phyloP scores from a whole-genome alignment of 2,113 vertebrate species.

The Sebastes schlegelii region DNA sequence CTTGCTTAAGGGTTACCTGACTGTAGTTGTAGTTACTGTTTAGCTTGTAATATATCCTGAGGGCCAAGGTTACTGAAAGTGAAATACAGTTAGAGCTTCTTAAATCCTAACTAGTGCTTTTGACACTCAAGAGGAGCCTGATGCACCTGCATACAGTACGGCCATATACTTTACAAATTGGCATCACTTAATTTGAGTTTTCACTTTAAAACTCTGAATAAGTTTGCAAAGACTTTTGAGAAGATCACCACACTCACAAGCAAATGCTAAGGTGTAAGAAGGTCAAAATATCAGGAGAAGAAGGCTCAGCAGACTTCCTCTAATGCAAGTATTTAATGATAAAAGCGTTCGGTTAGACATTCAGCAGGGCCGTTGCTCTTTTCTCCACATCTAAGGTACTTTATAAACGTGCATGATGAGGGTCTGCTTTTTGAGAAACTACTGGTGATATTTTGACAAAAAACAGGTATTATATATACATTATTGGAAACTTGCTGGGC shows the following conservation, averaged over 20 bases:
- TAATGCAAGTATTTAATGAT: constrained; percentile 1
- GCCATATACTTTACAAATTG: neutral
- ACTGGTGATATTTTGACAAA: no score
- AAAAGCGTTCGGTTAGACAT: neutral
- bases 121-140: neutral
- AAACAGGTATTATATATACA: no score
- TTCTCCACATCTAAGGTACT: no score
- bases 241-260: neutral
- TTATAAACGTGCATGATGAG: no score
- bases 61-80: neutral
- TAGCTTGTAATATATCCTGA: neutral
- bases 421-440: no score
- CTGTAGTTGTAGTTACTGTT: neutral
- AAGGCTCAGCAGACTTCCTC: neutral
- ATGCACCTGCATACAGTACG: neutral
- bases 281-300: neutral
- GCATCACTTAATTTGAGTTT: neutral
- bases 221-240: neutral
- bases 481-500: no score
- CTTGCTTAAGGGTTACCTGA: neutral
- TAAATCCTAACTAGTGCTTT: neutral
- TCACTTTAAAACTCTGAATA: neutral
- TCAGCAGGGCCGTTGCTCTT: neutral
- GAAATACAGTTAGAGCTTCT: neutral
- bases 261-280: neutral